These are phyloP conservation scores for Calephelis nemesis DNA, from an alignment of 1,140 invertebrate genomes.

Conservation along the genomic window DNA sequence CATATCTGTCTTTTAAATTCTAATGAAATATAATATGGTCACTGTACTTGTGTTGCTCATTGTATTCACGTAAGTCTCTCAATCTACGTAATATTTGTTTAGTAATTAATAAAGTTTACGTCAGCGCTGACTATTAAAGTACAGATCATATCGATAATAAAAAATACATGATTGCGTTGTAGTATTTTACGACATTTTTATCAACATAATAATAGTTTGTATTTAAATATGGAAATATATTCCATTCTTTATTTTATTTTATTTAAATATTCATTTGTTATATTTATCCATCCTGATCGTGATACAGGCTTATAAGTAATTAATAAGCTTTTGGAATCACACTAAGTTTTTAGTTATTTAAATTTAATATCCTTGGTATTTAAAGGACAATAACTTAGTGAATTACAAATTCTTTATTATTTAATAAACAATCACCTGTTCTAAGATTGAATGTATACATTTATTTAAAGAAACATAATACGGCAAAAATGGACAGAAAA, in stretches of 20 bases:
- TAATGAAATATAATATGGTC: background rate
- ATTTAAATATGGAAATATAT: conserved; percentile 16
- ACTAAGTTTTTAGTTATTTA: too few relatives aligned
- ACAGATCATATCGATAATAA: conserved; percentile 32
- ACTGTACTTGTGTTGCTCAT: conserved; percentile 8
- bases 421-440: too few relatives aligned
- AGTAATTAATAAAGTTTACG: conserved; percentile 33
- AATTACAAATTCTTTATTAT: too few relatives aligned
- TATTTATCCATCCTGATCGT: background rate
- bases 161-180: conserved; percentile 28
- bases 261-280: conserved; percentile 12
- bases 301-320: conserved; percentile 1
- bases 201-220: conserved; percentile 15
- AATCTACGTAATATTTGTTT: conserved; percentile 26
- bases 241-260: background rate
- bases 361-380: too few relatives aligned
- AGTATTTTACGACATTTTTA: conserved; percentile 35
- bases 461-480: too few relatives aligned
- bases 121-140: conserved; percentile 9
- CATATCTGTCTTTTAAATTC: background rate
- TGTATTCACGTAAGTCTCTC: conserved; percentile 9
- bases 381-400: too few relatives aligned
- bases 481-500: too few relatives aligned
- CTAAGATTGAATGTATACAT: too few relatives aligned
- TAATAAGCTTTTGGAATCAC: background rate